Percentiles rank a stretch among this genome's conserved stretches.
These are phyloP conservation scores for Patagioenas fasciata DNA, from an alignment of 2,113 vertebrate genomes.

Conservation along the genomic window DNA sequence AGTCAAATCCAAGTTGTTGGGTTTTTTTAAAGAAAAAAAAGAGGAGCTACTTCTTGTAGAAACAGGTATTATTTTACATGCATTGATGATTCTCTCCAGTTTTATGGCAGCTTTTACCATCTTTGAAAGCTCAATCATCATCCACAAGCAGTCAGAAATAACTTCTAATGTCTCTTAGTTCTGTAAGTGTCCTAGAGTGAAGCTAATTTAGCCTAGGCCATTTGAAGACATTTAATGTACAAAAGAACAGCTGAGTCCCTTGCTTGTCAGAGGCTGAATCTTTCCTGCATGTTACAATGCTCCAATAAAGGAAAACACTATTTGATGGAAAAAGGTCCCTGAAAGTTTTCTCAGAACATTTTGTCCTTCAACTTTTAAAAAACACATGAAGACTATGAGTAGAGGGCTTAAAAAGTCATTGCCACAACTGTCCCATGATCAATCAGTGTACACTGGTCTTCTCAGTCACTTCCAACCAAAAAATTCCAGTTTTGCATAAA, in stretches of 20 bases:
- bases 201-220: background rate
- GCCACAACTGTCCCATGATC: no score
- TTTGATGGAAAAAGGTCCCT: background rate
- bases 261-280: background rate
- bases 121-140: slow-evolving; percentile 23
- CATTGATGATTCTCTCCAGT: background rate
- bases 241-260: background rate
- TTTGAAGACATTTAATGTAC: slow-evolving; percentile 5
- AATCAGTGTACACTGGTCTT: background rate
- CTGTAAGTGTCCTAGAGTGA: background rate
- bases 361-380: background rate
- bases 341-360: background rate
- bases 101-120: background rate
- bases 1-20: background rate
- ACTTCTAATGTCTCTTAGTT: background rate
- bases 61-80: background rate
- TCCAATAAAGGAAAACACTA: background rate
- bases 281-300: background rate
- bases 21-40: no score
- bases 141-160: background rate
- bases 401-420: fast-evolving
- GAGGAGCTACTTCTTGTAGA: background rate
- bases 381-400: background rate
- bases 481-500: background rate
- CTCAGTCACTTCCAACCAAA: background rate